Evolutionary conservation across 2,113 vertebrate genomes (phyloP), one percentile per base, ranked within the genome.

Genomic region (Entosphenus tridentatus): DNA sequence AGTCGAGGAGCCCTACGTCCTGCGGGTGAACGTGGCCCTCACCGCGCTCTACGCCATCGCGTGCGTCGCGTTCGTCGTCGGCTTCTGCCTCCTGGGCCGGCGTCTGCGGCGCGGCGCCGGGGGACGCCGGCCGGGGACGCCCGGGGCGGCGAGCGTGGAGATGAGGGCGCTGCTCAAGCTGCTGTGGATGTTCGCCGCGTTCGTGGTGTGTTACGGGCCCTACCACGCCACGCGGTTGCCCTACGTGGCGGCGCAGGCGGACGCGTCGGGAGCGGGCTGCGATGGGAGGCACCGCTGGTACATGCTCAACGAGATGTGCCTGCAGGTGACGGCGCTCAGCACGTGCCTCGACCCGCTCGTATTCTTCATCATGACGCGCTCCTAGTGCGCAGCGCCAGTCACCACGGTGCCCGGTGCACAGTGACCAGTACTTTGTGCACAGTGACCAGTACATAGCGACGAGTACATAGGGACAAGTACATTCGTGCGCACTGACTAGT

Each of bases 311-410:
- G 21, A 65, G 21, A 65, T 65, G 9, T 65, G 62, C 21, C 10
- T 65, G 62, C 62, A 65, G 8, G n/a, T 65, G n/a, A 65, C 62
- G n/a, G 62, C n/a, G 62, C 62, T 65, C n/a, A 65, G 62, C 62
- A 21, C 21, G 62, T 65, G 62, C 62, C 62, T 65, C 62, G 62
- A 65, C 21, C 62, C 62, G n/a, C 62, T 65, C 62, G 21, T 65
- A 8, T 65, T 65, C 62, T 65, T 65, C 62, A 16, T 65, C 10
- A 65, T 65, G 62, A 21, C 62, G 10, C 62, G 62, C 39, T 5
- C 39, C 39, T 39, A 39, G 39, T 7, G 39, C 39, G 39, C 39
- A 39, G 39, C 39, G 39, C 39, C 39, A 39, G 39, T 5, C 39
- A 39, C 39, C 39, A 39, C 39, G 39, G 39, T 39, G 39, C 39